phyloP scores from a whole-genome alignment of 2,113 vertebrate genomes.

The Merops nubicus region DNA sequence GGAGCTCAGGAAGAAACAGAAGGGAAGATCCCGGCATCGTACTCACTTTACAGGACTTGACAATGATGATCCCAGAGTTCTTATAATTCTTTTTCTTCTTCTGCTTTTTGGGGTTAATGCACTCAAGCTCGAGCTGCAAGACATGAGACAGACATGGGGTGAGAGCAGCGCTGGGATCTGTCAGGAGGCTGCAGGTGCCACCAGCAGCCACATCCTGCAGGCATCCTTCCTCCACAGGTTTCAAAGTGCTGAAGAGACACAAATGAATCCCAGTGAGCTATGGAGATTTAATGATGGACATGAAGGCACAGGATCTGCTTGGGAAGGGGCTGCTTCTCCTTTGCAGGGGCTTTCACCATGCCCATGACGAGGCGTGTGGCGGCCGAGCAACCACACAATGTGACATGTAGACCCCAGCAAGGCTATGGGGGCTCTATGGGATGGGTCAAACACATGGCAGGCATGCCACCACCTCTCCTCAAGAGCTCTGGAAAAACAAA shows the following conservation, averaged over 20 bases:
- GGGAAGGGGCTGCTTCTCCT: not conserved
- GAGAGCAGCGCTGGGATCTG: not conserved
- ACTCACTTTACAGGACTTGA: slow-evolving; percentile 93
- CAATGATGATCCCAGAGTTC: slow-evolving; percentile 92
- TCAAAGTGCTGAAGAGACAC: not conserved
- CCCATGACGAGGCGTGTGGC: not conserved
- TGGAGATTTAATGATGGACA: no score
- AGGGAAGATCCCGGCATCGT: rapidly evolving
- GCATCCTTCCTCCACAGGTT: rapidly evolving
- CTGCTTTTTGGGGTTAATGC: slow-evolving; percentile 98
- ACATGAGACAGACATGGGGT: rapidly evolving
- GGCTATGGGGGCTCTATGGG: not conserved
- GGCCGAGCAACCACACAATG: no score
- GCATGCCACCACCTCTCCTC: not conserved
- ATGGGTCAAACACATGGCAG: not conserved
- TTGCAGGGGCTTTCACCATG: not conserved
- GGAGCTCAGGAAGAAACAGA: not conserved
- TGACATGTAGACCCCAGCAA: no score
- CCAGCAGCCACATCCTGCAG: not conserved
- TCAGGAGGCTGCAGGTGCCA: not conserved
- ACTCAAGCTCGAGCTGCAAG: slow-evolving; percentile 93
- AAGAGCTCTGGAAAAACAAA: not conserved
- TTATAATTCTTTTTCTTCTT: slow-evolving; percentile 98
- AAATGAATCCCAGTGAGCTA: not conserved
- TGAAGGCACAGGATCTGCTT: not conserved